These are phyloP conservation scores for Pandion haliaetus DNA, from an alignment of 2,113 vertebrate species.

Conservation along the genomic window DNA sequence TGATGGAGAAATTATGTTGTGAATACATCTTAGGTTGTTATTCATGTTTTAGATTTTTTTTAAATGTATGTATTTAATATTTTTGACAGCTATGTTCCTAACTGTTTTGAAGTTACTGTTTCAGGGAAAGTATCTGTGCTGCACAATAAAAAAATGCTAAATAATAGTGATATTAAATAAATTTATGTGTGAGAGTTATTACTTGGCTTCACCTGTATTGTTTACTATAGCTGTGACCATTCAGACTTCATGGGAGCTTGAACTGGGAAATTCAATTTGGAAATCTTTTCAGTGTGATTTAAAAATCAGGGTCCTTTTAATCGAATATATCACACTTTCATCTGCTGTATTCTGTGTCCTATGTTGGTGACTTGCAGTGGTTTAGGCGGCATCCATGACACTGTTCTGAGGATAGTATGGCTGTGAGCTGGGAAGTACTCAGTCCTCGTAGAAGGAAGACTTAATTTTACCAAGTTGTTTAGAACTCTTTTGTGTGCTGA, in stretches of 20 bases:
- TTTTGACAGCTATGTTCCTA: constrained; percentile 11
- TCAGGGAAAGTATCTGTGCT: constrained; percentile 9
- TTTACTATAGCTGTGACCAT: background rate
- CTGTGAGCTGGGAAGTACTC: background rate
- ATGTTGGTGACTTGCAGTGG: background rate
- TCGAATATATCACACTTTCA: background rate
- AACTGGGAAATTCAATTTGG: background rate
- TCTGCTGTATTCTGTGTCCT: background rate
- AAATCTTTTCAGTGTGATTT: background rate
- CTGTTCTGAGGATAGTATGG: background rate
- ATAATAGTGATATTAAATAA: background rate
- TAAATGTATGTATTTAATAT: constrained; percentile 36
- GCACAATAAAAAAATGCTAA: constrained; percentile 50
- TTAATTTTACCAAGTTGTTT: background rate
- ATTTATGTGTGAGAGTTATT: background rate
- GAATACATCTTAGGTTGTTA: background rate
- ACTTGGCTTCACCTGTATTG: background rate
- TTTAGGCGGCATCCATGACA: background rate
- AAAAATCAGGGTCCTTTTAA: background rate
- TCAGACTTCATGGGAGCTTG: background rate
- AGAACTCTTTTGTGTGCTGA: background rate
- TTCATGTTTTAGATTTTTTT: background rate
- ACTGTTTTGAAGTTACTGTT: constrained; percentile 25
- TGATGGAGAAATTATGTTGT: background rate
- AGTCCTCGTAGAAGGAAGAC: background rate